Conservation (phyloP, 2,113 vertebrate species). For the Columba livia region DNA sequence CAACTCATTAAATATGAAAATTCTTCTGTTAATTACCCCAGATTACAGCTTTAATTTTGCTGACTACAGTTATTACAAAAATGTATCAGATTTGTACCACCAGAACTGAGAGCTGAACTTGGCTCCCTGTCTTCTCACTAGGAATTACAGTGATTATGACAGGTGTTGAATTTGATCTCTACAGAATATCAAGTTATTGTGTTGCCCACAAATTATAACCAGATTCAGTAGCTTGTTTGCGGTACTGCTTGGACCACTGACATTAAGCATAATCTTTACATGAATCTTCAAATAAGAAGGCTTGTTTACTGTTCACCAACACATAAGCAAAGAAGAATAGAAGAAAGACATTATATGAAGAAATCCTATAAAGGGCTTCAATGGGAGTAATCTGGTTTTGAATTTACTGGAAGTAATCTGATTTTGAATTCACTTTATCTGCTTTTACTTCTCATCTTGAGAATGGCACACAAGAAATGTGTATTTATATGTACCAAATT, state of each 20-base stretch:
- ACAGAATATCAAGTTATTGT: neutral
- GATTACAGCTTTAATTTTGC: too few species aligned
- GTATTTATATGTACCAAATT: neutral
- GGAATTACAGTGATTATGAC: neutral
- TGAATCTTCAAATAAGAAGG: neutral
- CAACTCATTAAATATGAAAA: neutral
- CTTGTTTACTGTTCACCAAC: neutral
- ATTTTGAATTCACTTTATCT: neutral
- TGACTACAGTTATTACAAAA: neutral
- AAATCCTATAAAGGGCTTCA: neutral
- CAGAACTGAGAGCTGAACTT: neutral
- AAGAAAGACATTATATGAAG: neutral
- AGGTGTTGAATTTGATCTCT: neutral
- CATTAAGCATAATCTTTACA: neutral
- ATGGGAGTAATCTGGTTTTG: neutral
- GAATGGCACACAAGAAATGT: neutral
- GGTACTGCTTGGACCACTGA: neutral
- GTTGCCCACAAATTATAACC: neutral
- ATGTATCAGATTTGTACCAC: neutral
- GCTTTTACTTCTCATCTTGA: neutral
- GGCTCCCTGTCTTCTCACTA: neutral
- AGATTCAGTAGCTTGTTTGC: neutral
- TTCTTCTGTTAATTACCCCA: neutral
- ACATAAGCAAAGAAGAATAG: neutral
- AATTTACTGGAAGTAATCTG: constrained; percentile 4